A percentile compares a stretch with the other conserved stretches of the same genome.
Conservation (phyloP, 1,140 invertebrate genomes). For the Goniozus legneri region DNA sequence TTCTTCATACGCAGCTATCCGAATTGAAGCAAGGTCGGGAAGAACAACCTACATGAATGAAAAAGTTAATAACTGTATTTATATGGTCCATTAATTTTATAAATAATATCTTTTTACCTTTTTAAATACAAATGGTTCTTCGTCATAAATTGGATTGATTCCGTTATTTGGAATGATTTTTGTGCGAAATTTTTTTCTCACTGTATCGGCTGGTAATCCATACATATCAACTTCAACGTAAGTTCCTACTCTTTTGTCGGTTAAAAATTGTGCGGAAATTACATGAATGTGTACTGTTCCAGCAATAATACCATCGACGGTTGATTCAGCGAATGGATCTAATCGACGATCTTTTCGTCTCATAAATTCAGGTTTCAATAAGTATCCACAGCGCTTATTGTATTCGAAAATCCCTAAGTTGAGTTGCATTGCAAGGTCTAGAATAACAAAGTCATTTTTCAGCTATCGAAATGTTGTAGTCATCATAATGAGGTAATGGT, state of each 20-base stretch:
- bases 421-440: conserved; percentile 95
- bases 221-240: conserved; percentile 99
- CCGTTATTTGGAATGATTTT: conserved; percentile 91
- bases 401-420: conserved; percentile 99
- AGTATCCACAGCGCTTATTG: conserved; percentile 91
- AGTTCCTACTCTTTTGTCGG: conserved; percentile 92
- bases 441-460: too few relatives aligned
- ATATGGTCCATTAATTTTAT: neutral
- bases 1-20: conserved; percentile 97
- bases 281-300: conserved; percentile 92
- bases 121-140: conserved; percentile 97
- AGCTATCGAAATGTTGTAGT: too few relatives aligned
- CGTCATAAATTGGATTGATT: conserved; percentile 94
- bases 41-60: conserved; percentile 86
- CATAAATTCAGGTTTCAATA: conserved; percentile 99
- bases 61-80: conserved; percentile 2
- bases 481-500: too few relatives aligned
- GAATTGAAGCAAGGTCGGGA: conserved; percentile 91
- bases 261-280: conserved; percentile 89
- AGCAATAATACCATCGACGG: conserved; percentile 98
- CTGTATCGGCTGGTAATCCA: conserved; percentile 96
- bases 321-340: conserved; percentile 98
- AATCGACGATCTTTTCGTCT: conserved; percentile 87
- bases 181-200: conserved; percentile 93
- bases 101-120: conserved; percentile 63